Evolutionary conservation across 2,888 invertebrate species (phyloP), one percentile per base, ranked within the genome.

Genomic region (Uloborus plumipes): DNA sequence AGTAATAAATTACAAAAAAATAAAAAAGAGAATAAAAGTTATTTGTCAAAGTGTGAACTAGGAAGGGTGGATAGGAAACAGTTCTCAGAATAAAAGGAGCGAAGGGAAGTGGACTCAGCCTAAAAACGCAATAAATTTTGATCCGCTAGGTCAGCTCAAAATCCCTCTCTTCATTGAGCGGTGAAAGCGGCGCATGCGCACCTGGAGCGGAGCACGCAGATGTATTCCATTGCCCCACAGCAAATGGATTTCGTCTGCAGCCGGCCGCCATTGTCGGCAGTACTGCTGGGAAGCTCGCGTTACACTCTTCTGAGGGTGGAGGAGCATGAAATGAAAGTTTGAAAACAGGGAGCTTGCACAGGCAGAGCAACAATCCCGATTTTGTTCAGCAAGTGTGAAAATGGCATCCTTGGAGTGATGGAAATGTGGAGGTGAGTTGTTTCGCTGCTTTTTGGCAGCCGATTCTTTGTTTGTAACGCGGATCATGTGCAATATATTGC

Each of bases 221-320:
- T 55, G 18, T 20, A 55, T 20, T 55, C 20, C 20, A 55, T 55
- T 20, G 20, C 55, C n/a, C n/a, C 18, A 55, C 55, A 55, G 9
- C 55, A n/a, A 55, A 20, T 18, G n/a, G 9, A n/a, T 55, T 55
- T 55, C 55, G 55, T 55, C 55, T 55, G 55, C 55, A 55, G 20
- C 55, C 55, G n/a, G n/a, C 55, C 55, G 55, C 55, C 55, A 55
- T 55, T 55, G 55, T 55, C 55, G 20, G 55, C 39, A 55, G 55
- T 15, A 9, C n/a, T 55, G 55, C 55, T 55, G 55, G 55, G 20
- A n/a, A 55, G 55, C 55, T 55, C 55, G 55, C 13, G n/a, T 20
- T 55, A 55, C 39, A 55, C 11, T 11, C n/a, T n/a, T 55, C 55
- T 18, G 1, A 20, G 18, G 55, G 55, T n/a, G 18, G 15, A n/a